These are phyloP conservation scores for Stenodera caucasica DNA, from an alignment of 2,888 invertebrate species.

Conservation along the genomic window DNA sequence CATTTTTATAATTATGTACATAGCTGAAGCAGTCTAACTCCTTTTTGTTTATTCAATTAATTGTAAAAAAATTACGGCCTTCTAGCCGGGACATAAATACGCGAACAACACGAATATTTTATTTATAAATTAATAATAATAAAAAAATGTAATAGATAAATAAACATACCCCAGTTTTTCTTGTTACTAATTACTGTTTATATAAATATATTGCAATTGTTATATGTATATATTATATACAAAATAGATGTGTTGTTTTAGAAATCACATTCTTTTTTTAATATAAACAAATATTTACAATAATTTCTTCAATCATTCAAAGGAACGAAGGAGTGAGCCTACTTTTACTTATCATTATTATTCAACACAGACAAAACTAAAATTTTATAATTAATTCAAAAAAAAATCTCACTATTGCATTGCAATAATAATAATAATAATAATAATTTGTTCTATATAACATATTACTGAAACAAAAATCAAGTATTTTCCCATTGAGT, in stretches of 20 bases:
- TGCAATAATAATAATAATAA: constrained; percentile 30
- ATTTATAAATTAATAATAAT: constrained; percentile 18
- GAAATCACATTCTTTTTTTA: constrained; percentile 30
- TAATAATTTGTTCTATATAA: constrained; percentile 13
- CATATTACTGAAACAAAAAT: constrained; percentile 8
- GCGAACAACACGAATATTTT: constrained; percentile 28
- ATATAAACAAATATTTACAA: constrained; percentile 36
- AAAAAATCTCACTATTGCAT: constrained; percentile 36
- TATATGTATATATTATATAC: constrained; percentile 13
- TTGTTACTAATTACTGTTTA: constrained; percentile 7
- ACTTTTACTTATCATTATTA: constrained; percentile 36
- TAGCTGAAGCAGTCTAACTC: constrained; percentile 42
- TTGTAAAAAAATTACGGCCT: constrained; percentile 18
- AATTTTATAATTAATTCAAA: constrained; percentile 29
- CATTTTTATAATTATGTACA: constrained; percentile 27
- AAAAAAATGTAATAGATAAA: background rate
- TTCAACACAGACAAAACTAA: constrained; percentile 46
- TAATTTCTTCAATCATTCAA: constrained; percentile 24
- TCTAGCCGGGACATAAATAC: constrained; percentile 16
- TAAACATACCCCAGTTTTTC: constrained; percentile 11
- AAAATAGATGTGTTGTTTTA: constrained; percentile 35
- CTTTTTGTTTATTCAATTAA: constrained; percentile 30
- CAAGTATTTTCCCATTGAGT: constrained; percentile 10
- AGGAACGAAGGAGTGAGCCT: constrained; percentile 50
- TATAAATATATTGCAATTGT: constrained; percentile 16